Base-by-base conservation (phyloP, 1,140 invertebrate species). In the Tenebrio molitor region DNA sequence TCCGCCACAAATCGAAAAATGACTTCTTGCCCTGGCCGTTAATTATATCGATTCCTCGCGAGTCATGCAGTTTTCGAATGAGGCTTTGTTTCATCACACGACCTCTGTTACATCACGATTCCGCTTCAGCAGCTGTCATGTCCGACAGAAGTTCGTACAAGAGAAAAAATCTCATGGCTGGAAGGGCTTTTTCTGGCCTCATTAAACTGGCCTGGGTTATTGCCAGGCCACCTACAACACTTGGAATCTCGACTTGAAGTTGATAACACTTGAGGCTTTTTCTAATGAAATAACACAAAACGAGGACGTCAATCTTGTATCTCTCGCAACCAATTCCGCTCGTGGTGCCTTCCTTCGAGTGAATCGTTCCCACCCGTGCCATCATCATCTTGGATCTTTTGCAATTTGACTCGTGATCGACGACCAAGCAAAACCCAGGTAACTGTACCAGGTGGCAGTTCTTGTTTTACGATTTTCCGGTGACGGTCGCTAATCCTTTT, bases 61-160 rank as follows among this genome's bases (percentile, higher is more conserved):
- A 50, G 44, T 50, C 44, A 50, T 50, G 44, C 19, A 50, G 19
- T 19, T 50, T 58, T 21, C 50, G 21, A 58, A 58, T 58, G 29
- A 58, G 50, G 19, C 42, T 46, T 46, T 46, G 42, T 46, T 53
- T 14, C 46, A 53, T 23, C 50, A 29, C 50, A 58, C 50, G 50
- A 58, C 23, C 23, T 58, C 23, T 23, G 46, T 50, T 50, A 58
- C 50, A 58, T 58, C 50, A 58, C 50, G 50, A 58, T 29, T 58
- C 44, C 21, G 50, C 50, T 29, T 2, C 14, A 17, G 21, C 50
- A 29, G 23, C 50, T 58, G 50, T 58, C 50, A 58, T 19, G 19
- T 21, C 46, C 14, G 16, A 53, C 46, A n/a, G n/a, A n/a, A n/a
- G n/a, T n/a, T n/a, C n/a, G n/a, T n/a, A n/a, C n/a, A n/a, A n/a